phyloP scores from a whole-genome alignment of 1,140 invertebrate genomes.

The Callitettix versicolor region DNA sequence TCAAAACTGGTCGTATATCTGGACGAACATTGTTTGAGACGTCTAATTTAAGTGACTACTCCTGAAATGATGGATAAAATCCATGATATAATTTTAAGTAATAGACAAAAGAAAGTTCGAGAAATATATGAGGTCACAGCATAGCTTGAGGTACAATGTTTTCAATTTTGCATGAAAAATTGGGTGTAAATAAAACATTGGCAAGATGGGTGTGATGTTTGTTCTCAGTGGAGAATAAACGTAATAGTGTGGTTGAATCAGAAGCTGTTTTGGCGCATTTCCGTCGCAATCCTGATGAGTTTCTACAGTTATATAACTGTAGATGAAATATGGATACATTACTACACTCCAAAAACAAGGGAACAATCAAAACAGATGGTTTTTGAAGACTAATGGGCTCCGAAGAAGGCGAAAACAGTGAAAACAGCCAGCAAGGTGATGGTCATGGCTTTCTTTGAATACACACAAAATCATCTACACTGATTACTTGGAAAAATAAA shows the following conservation, averaged over 20 bases:
- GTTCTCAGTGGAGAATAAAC: constrained; percentile 24
- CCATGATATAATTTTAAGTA: neutral
- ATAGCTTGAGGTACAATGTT: neutral
- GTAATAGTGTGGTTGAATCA: constrained; percentile 7
- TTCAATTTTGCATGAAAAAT: constrained; percentile 19
- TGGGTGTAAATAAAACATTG: constrained; percentile 20
- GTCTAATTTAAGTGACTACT: constrained; percentile 19
- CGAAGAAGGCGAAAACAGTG: no score
- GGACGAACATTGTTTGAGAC: constrained; percentile 22
- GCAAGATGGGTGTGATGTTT: constrained; percentile 27
- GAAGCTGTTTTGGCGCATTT: neutral
- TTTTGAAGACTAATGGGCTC: no score
- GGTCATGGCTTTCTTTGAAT: no score
- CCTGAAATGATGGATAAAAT: constrained; percentile 15
- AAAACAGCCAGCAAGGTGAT: no score
- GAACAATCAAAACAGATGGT: no score
- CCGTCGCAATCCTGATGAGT: no score
- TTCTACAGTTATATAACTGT: no score
- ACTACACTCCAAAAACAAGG: no score
- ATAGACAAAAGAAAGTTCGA: neutral
- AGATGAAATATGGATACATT: no score
- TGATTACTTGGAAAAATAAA: no score
- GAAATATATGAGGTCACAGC: no score
- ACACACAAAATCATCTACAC: no score
- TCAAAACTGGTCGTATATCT: constrained; percentile 23